phyloP scores from a whole-genome alignment of 2,113 vertebrate genomes.

The Piprites chloris region DNA sequence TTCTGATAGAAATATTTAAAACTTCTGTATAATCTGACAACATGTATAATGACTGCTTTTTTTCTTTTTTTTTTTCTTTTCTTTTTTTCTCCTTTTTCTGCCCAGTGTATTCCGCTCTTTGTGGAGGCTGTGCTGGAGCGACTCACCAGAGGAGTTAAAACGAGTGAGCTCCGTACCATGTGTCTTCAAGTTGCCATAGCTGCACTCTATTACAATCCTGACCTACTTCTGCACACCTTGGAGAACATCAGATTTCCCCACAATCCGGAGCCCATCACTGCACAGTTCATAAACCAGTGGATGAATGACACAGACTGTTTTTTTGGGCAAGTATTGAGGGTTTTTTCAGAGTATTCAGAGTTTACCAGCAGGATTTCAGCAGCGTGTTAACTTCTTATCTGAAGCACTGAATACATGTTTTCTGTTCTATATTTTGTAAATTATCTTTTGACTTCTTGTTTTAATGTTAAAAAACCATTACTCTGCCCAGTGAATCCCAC shows the following conservation, averaged over 20 bases:
- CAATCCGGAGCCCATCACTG: constrained; percentile 89
- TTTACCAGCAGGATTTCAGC: neutral
- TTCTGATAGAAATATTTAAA: neutral
- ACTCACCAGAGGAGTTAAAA: constrained; percentile 91
- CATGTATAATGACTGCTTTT: neutral
- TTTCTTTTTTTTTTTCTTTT: neutral
- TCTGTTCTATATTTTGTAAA: neutral
- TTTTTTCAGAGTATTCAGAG: neutral
- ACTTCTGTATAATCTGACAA: neutral
- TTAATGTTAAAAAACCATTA: neutral
- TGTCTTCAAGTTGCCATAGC: constrained; percentile 96
- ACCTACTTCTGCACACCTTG: constrained; percentile 88
- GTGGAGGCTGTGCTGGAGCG: constrained; percentile 93
- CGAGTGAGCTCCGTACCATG: constrained; percentile 93
- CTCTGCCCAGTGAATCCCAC: neutral
- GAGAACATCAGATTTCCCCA: constrained; percentile 91
- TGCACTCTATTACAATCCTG: constrained; percentile 91
- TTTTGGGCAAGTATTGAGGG: constrained; percentile 79
- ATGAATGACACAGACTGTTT: constrained; percentile 98
- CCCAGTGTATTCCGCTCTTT: constrained; percentile 91
- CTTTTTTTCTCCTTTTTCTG: neutral
- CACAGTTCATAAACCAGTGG: constrained; percentile 98
- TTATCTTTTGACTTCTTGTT: neutral
- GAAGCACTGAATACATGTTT: neutral
- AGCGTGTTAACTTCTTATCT: neutral